These are phyloP conservation scores for Amyelois transitella DNA, from an alignment of 1,140 invertebrate species.

Conservation along the genomic window DNA sequence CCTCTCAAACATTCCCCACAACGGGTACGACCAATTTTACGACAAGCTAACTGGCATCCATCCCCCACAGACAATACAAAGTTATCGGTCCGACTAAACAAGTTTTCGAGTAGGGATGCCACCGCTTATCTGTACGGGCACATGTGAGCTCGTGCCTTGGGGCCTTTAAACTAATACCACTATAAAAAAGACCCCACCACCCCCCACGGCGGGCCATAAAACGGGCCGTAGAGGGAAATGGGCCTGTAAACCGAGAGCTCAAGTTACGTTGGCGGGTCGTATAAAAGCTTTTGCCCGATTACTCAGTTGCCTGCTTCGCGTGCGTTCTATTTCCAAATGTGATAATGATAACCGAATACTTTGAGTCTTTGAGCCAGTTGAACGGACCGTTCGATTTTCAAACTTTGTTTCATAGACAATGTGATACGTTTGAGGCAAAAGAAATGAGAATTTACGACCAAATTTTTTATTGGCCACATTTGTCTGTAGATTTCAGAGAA, in stretches of 20 bases:
- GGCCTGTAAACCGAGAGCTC: constrained; percentile 41
- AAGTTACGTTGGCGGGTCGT: constrained; percentile 33
- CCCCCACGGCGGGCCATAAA: constrained; percentile 43
- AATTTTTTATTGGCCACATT: not conserved
- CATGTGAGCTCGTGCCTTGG: constrained; percentile 56
- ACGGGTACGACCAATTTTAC: constrained; percentile 9
- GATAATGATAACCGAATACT: constrained; percentile 62
- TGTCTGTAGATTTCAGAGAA: not conserved
- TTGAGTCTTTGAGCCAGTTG: constrained; percentile 1
- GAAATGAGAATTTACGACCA: not conserved
- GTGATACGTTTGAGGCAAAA: not conserved
- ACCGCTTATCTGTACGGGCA: constrained; percentile 61
- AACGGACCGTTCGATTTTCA: constrained; percentile 25
- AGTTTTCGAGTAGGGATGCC: constrained; percentile 62
- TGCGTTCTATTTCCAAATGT: constrained; percentile 66
- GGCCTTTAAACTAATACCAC: constrained; percentile 49
- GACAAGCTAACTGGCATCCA: constrained; percentile 13
- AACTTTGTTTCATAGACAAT: constrained; percentile 5
- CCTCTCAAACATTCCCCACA: not conserved
- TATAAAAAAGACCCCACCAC: constrained; percentile 33
- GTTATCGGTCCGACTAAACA: constrained; percentile 58
- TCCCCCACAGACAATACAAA: constrained; percentile 53
- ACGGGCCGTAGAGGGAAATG: constrained; percentile 46
- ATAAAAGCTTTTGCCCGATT: constrained; percentile 63
- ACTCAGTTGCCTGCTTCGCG: constrained; percentile 48